A percentile compares a stretch with the other conserved stretches of the same genome.
Evolutionary conservation across 2,888 invertebrate genomes (phyloP).

Genomic region (Chalcosyrphus nemorum): DNA sequence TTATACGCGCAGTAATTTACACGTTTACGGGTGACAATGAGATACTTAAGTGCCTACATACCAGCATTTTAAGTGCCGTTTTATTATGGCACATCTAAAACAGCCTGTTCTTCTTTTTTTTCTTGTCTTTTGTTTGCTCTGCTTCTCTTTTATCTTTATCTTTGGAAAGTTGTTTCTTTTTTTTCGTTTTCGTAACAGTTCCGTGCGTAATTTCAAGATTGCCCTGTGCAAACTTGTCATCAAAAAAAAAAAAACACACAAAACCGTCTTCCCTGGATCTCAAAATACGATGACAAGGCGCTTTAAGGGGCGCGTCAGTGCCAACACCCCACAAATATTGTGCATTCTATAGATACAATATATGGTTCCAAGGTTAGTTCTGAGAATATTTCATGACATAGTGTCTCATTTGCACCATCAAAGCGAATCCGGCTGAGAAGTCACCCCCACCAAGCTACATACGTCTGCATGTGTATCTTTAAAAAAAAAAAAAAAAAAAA

Average conservation of each 20-base stretch:
- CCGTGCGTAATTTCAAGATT: slow-evolving; percentile 34
- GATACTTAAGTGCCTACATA: slow-evolving; percentile 45
- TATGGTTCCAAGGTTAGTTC: slow-evolving; percentile 58
- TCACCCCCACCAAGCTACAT: background rate
- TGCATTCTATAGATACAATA: background rate
- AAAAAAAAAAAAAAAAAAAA: slow-evolving; percentile 36
- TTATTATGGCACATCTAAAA: slow-evolving; percentile 33
- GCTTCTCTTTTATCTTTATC: slow-evolving; percentile 11
- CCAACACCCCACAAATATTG: slow-evolving; percentile 41
- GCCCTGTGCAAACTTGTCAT: slow-evolving; percentile 15
- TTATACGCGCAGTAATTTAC: slow-evolving; percentile 3
- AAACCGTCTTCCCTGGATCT: background rate
- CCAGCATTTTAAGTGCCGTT: slow-evolving; percentile 46
- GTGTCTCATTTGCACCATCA: slow-evolving; percentile 10
- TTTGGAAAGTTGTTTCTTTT: slow-evolving; percentile 58
- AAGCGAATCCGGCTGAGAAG: background rate
- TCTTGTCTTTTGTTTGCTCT: background rate
- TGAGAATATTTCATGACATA: slow-evolving; percentile 30
- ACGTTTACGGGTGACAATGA: slow-evolving; percentile 47
- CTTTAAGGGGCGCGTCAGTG: slow-evolving; percentile 57
- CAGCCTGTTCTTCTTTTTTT: background rate
- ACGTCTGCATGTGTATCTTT: background rate
- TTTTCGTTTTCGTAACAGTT: slow-evolving; percentile 31
- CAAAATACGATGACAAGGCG: slow-evolving; percentile 28
- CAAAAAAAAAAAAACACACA: background rate